Evolutionary conservation across 2,113 vertebrate genomes (phyloP), one percentile per base, ranked within the genome.

Genomic region (Pantherophis guttatus): DNA sequence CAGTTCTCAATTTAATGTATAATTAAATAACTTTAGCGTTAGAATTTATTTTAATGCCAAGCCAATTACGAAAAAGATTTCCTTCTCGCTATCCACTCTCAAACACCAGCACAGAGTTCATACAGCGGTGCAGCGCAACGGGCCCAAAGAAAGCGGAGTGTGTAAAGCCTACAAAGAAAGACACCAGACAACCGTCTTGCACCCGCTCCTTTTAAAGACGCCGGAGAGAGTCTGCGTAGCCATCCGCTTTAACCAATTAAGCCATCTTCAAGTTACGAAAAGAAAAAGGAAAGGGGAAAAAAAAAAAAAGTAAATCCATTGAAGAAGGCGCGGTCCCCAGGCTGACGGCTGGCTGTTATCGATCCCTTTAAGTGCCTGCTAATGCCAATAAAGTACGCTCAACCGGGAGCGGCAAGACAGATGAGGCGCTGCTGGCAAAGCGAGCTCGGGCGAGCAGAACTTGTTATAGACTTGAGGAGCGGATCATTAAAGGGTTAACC

Each of bases 351-450:
- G 94, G 54, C 94, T 62, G 87, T 57, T 94, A 96, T 96, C 54
- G 96, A 97, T 96, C 95, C 91, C 93, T 94, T 95, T 94, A 96
- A 97, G 96, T 96, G 97, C 93, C 8, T 24, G 65, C 94, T 96
- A 97, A 97, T 96, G 96, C 93, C 94, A 90, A 94, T 91, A 65
- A 91, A 92, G 85, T 70, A 87, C 86, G 87, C 94, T 91, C 91
- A 1, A 21, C 92, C 92, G 52, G 90, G 90, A 94, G 93, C 92
- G 89, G 93, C 93, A 52, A 85, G 87, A 81, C 44, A 3, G 65
- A 86, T 33, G 54, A 58, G 23, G 53, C 5, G 58, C 58, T 86
- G 57, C 86, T 52, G 26, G 53, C 23, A 44, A 39, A 13, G 62
- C 10, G 50, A 70, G n/a, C 91, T 26, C 50, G 62, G 8, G 85